Percentiles rank a stretch among this genome's conserved stretches.
phyloP scores from a whole-genome alignment of 2,888 invertebrate species.

The Volucella zonaria region DNA sequence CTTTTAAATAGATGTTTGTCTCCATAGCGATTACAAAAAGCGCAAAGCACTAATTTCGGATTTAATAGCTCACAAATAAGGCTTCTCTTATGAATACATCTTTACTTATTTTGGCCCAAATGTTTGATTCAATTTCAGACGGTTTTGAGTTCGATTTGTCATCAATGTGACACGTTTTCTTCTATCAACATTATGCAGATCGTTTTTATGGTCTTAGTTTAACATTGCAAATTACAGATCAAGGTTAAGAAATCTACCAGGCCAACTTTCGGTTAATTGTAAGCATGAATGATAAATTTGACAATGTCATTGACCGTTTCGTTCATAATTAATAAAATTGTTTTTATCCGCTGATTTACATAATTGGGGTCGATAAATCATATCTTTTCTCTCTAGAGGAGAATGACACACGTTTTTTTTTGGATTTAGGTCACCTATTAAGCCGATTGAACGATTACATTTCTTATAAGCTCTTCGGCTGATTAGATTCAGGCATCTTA shows the following conservation, averaged over 20 bases:
- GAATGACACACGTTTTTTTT: neutral
- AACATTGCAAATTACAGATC: slow-evolving; percentile 15
- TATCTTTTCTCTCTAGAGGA: no score
- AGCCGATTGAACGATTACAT: slow-evolving; percentile 1
- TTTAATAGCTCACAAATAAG: neutral
- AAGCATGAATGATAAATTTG: neutral
- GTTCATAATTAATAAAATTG: neutral
- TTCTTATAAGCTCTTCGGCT: neutral
- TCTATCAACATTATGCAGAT: slow-evolving; percentile 11
- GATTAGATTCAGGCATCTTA: neutral
- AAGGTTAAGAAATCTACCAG: slow-evolving; percentile 36
- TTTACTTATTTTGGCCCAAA: neutral
- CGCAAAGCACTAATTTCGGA: neutral
- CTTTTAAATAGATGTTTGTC: neutral
- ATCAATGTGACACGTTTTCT: neutral
- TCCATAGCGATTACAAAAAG: neutral
- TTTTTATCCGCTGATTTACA: neutral
- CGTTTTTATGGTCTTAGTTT: slow-evolving; percentile 14
- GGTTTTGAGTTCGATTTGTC: slow-evolving; percentile 11
- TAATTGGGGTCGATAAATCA: slow-evolving; percentile 12
- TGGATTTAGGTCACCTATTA: neutral
- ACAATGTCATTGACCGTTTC: slow-evolving; percentile 38
- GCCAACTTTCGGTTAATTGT: neutral
- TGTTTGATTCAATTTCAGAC: neutral
- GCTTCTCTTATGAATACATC: no score